Evolutionary conservation across 2,797 vertebrate genomes (phyloP).

Genomic region (Salmo trutta): DNA sequence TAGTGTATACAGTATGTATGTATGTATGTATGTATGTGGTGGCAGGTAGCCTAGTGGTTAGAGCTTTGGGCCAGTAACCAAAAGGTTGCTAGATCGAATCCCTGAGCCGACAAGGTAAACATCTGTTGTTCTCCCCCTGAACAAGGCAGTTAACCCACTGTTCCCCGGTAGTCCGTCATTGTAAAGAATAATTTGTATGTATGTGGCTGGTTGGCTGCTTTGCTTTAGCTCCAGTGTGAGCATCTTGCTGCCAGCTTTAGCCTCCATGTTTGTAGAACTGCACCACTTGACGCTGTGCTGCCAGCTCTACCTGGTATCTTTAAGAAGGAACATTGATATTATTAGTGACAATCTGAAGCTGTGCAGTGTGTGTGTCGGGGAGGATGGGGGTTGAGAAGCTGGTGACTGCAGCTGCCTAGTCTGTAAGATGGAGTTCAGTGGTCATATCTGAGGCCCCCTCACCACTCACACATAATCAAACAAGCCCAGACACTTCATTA

Average conservation of each 20-base stretch:
- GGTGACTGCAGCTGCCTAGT: constrained; percentile 32
- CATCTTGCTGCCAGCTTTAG: neutral
- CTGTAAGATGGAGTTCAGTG: constrained; percentile 54
- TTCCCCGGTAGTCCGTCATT: no score
- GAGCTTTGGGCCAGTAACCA: no score
- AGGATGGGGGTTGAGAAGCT: constrained; percentile 26
- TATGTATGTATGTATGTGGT: no score
- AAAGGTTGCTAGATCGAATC: no score
- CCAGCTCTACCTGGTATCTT: constrained; percentile 30
- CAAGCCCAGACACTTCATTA: constrained; percentile 19
- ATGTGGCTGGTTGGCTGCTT: constrained; percentile 29
- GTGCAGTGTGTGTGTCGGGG: neutral
- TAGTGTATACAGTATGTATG: no score
- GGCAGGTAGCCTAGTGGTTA: no score
- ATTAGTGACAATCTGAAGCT: constrained; percentile 27
- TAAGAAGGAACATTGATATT: constrained; percentile 49
- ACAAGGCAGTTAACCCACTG: no score
- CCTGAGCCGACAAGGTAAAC: no score
- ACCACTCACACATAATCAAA: constrained; percentile 30
- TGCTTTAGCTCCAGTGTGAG: neutral
- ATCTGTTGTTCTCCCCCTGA: no score
- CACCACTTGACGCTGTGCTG: constrained; percentile 9
- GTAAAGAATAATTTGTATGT: neutral
- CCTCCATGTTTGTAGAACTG: neutral
- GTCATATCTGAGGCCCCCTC: constrained; percentile 34